Percentiles rank a stretch among this genome's conserved stretches.
Evolutionary conservation across 2,797 vertebrate species (phyloP).

Genomic region (Aulostomus chinensis): DNA sequence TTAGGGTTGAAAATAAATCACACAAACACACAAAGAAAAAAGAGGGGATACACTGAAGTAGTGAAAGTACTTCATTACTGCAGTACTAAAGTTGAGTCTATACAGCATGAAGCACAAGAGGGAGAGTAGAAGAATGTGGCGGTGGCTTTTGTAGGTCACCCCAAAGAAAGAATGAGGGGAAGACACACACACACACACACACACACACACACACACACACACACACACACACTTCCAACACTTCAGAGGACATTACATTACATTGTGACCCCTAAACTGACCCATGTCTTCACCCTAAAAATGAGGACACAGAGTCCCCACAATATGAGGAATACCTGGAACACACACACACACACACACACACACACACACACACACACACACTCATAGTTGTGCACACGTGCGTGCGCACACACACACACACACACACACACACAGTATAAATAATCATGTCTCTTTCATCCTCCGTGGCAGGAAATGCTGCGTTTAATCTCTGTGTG

Average conservation of each 20-base stretch:
- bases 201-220: slow-evolving; percentile 19
- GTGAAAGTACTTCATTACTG: too few species aligned
- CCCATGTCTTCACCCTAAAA: too few species aligned
- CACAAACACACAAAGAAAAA: too few species aligned
- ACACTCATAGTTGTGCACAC: slow-evolving; percentile 40
- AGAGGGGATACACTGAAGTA: too few species aligned
- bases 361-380: slow-evolving; percentile 31
- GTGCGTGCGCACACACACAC: slow-evolving; percentile 27
- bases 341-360: slow-evolving; percentile 9
- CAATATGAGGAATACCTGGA: too few species aligned
- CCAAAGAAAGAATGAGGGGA: slow-evolving; percentile 61
- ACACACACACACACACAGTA: slow-evolving; percentile 48
- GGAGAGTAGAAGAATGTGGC: slow-evolving; percentile 42
- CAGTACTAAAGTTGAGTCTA: neutral
- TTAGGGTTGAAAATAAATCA: too few species aligned
- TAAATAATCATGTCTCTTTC: slow-evolving; percentile 71
- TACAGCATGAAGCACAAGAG: slow-evolving; percentile 10
- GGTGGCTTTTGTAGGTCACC: slow-evolving; percentile 68
- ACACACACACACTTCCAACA: slow-evolving; percentile 8
- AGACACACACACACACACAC: too few species aligned
- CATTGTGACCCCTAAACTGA: too few species aligned
- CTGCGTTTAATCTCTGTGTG: slow-evolving; percentile 63
- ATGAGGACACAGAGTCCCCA: slow-evolving; percentile 4
- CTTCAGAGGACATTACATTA: too few species aligned
- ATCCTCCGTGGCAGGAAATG: slow-evolving; percentile 72